Percentiles rank a stretch among this genome's conserved stretches.
Conservation (phyloP, 2,888 invertebrate genomes). For the Agrotis clavis region DNA sequence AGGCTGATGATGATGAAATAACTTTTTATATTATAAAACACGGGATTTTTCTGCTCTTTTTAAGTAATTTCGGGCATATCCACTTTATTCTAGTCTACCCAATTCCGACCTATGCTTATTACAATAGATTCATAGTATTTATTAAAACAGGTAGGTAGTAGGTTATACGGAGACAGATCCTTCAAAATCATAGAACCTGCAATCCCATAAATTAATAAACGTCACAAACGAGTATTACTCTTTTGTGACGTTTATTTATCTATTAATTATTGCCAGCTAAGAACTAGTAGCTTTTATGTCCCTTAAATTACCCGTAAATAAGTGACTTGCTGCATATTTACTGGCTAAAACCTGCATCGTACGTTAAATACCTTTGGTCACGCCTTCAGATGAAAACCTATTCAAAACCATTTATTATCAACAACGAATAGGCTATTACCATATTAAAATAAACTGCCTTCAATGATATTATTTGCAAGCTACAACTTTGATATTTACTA, state of each 20-base stretch:
- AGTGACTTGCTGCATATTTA: neutral
- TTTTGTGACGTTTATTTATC: too few relatives aligned
- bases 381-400: slow-evolving; percentile 4
- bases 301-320: neutral
- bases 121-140: too few relatives aligned
- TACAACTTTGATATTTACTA: slow-evolving; percentile 70
- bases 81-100: too few relatives aligned
- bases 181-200: too few relatives aligned
- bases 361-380: neutral
- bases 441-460: slow-evolving; percentile 51
- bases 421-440: slow-evolving; percentile 22
- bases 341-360: neutral
- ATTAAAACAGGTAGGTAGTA: too few relatives aligned
- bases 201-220: slow-evolving; percentile 6
- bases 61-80: too few relatives aligned
- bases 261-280: neutral
- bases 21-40: too few relatives aligned
- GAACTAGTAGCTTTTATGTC: neutral
- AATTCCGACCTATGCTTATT: too few relatives aligned
- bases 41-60: too few relatives aligned
- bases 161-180: too few relatives aligned
- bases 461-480: slow-evolving; percentile 64
- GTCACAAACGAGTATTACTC: neutral
- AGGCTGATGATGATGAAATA: too few relatives aligned
- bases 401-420: slow-evolving; percentile 25